phyloP scores from a whole-genome alignment of 2,797 vertebrate genomes.

The Leontocebus nigricollis region DNA sequence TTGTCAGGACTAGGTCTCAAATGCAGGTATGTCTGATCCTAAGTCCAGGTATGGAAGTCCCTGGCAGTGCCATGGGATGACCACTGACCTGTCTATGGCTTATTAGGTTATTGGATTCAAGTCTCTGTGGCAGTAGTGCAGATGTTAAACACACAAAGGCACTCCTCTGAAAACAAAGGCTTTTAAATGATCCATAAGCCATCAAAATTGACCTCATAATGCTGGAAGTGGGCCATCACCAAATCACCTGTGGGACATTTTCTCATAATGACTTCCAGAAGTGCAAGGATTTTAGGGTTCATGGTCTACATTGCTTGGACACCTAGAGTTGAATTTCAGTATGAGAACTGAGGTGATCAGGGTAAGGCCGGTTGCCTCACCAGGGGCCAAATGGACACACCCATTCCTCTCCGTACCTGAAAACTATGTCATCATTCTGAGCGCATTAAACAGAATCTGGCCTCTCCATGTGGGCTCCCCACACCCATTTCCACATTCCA shows the following conservation, averaged over 20 bases:
- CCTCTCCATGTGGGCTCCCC: too few relatives aligned
- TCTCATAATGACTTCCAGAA: neutral
- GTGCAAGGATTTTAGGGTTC: neutral
- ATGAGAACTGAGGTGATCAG: neutral
- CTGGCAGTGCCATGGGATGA: neutral
- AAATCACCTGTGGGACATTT: neutral
- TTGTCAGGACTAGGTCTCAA: neutral
- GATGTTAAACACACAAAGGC: neutral
- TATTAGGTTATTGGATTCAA: neutral
- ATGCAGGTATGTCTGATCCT: neutral
- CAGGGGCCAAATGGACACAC: too few relatives aligned
- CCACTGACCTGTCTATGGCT: neutral
- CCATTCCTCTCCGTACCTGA: too few relatives aligned
- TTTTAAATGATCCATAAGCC: neutral
- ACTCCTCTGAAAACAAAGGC: neutral
- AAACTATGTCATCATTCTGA: too few relatives aligned
- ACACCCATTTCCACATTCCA: too few relatives aligned
- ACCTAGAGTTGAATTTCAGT: neutral
- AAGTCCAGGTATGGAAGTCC: neutral
- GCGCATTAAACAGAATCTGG: too few relatives aligned
- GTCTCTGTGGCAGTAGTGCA: neutral
- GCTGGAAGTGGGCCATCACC: neutral
- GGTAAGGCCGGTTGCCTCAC: too few relatives aligned
- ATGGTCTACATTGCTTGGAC: neutral
- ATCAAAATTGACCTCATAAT: neutral